A percentile compares a stretch with the other conserved stretches of the same genome.
Conservation (phyloP, 2,888 invertebrate genomes). For the Acheta domesticus region DNA sequence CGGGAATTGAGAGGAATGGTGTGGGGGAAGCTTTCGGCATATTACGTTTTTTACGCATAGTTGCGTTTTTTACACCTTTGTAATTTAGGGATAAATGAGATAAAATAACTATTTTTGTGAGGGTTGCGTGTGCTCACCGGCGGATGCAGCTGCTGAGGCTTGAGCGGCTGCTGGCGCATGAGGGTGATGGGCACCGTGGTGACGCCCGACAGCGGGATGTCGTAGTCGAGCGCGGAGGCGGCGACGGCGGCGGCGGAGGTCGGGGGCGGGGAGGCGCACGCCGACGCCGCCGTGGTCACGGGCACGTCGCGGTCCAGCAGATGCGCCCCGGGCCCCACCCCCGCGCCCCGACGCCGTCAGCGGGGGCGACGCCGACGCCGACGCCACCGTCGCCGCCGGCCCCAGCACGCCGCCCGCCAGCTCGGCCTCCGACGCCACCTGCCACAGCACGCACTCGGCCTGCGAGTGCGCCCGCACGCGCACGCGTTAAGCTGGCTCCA, state of each 20-base stretch:
- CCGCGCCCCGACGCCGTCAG: background rate
- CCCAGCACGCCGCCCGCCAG: slow-evolving; percentile 1
- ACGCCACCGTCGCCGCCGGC: background rate
- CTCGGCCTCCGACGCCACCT: slow-evolving; percentile 24
- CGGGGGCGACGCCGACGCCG: slow-evolving; percentile 19
- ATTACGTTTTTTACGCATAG: too few species aligned
- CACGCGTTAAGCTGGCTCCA: too few species aligned
- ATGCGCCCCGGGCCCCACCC: background rate
- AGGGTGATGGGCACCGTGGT: slow-evolving; percentile 37
- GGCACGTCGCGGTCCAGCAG: slow-evolving; percentile 37
- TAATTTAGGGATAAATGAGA: too few species aligned
- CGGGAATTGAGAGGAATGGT: too few species aligned
- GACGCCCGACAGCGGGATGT: slow-evolving; percentile 31
- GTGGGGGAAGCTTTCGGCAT: too few species aligned
- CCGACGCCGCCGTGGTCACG: slow-evolving; percentile 43
- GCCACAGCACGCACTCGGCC: slow-evolving; percentile 24
- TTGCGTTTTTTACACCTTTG: too few species aligned
- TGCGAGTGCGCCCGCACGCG: slow-evolving; percentile 20
- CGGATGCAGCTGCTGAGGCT: slow-evolving; percentile 19
- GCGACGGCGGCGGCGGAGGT: background rate
- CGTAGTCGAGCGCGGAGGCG: slow-evolving; percentile 23
- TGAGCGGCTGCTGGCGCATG: slow-evolving; percentile 29
- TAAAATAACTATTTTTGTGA: too few species aligned
- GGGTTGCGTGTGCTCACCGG: background rate
- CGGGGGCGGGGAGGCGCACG: background rate